Evolutionary conservation across 2,888 invertebrate genomes (phyloP), one percentile per base, ranked within the genome.

Genomic region (Sesia apiformis): DNA sequence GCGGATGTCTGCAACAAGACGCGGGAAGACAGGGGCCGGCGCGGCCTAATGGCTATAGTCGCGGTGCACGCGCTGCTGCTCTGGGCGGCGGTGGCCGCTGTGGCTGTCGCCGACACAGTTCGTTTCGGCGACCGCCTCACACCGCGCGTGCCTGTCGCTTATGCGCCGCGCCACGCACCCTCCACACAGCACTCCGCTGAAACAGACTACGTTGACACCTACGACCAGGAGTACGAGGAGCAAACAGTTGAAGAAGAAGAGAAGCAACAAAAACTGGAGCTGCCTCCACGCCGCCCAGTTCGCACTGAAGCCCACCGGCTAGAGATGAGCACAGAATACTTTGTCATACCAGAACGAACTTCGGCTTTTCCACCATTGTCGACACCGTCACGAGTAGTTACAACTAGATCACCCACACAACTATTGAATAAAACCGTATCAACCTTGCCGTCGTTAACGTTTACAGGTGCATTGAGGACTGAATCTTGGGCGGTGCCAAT

Each of bases 401-500:
- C 60, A 49, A 49, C 52, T 40, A 56, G 60, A 51, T 56, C 23
- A 51, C 56, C 38, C 49, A 38, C 50, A 38, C 50, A 7, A 38
- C 38, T 38, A 4, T 38, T 7, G 54, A 55, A 52, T 56, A 55
- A 54, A 61, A 51, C 67, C 51, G 53, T 5, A 3, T 7, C 7
- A 38, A 40, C 7, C n/a, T 52, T 70, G 63, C 60, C 69, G 53
- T 58, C 65, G 41, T 58, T 80, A 55, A 72, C 74, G 4, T 65
- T 74, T 52, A 75, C 73, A 38, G 78, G 82, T 4, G 82, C 91
- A 53, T 79, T 94, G 52, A 90, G 95, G 55, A 90, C 93, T 62
- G 96, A 97, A 75, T 92, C 95, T 38, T 98, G 98, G 98, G 97
- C 97, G 43, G 93, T 97, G 62, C 97, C 97, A 1, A 92, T 98